Evolutionary conservation across 64 coral and sea anemone genomes (phyloP).

Genomic region (Porites lutea): DNA sequence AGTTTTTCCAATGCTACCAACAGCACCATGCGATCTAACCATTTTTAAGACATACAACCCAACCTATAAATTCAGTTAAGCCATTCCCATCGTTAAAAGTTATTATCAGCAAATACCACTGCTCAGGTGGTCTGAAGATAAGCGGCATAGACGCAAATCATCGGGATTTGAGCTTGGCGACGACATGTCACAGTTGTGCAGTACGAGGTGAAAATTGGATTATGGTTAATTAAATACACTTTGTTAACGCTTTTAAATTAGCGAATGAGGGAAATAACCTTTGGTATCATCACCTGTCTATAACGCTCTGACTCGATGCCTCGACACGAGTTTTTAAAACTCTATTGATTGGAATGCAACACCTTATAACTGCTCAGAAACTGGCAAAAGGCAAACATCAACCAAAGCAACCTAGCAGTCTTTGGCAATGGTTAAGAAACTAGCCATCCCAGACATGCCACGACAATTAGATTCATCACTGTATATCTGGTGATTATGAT

Average conservation of each 20-base stretch:
- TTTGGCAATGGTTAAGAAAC: too few relatives aligned
- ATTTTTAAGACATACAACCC: too few relatives aligned
- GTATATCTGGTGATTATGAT: too few relatives aligned
- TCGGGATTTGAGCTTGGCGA: background rate
- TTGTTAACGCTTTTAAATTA: background rate
- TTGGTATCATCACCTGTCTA: background rate
- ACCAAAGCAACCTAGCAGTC: too few relatives aligned
- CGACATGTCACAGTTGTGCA: conserved; percentile 7
- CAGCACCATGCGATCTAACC: too few relatives aligned
- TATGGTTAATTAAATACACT: conserved; percentile 17
- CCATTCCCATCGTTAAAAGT: background rate
- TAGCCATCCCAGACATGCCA: too few relatives aligned
- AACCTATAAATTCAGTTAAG: too few relatives aligned
- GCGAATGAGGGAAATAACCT: background rate
- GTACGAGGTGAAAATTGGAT: conserved; percentile 26
- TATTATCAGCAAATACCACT: background rate
- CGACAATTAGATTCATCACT: too few relatives aligned
- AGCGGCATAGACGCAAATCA: background rate
- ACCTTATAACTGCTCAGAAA: too few relatives aligned
- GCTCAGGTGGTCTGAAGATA: background rate
- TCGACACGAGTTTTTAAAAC: too few relatives aligned
- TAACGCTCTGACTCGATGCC: background rate
- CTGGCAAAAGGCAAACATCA: too few relatives aligned
- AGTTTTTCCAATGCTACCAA: background rate
- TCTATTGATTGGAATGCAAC: background rate